A percentile compares a stretch with the other conserved stretches of the same genome.
These are phyloP conservation scores for Anabacerthia variegaticeps DNA, from an alignment of 2,797 vertebrate genomes.

Conservation along the genomic window DNA sequence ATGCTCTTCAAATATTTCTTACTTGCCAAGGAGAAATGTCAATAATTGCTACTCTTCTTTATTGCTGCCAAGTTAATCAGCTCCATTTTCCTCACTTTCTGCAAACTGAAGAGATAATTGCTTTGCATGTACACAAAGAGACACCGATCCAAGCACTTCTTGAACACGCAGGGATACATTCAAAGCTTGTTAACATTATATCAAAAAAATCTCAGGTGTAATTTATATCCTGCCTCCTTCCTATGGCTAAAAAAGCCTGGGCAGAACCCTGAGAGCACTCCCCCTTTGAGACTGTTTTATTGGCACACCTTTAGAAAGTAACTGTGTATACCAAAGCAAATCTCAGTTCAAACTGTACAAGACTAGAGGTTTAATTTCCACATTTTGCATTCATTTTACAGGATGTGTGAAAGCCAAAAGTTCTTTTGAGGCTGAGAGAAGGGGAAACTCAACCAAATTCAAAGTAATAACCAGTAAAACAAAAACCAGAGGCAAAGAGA, in stretches of 20 bases:
- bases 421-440: background rate
- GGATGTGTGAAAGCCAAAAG: background rate
- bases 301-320: background rate
- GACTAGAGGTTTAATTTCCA: background rate
- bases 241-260: background rate
- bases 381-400: background rate
- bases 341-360: background rate
- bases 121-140: background rate
- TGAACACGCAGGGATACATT: background rate
- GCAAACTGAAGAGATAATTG: background rate
- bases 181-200: background rate
- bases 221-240: background rate
- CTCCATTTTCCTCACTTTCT: background rate
- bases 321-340: background rate
- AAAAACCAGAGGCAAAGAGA: background rate
- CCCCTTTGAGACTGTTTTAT: background rate
- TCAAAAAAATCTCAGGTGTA: background rate
- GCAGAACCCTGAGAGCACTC: background rate
- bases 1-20: background rate
- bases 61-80: conserved; percentile 27
- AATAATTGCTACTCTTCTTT: background rate
- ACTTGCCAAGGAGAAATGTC: background rate
- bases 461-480: background rate
- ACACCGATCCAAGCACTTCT: background rate
- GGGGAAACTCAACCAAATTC: background rate